Evolutionary conservation across 2,113 vertebrate genomes (phyloP), one percentile per base, ranked within the genome.

Genomic region (Maccullochella peelii): DNA sequence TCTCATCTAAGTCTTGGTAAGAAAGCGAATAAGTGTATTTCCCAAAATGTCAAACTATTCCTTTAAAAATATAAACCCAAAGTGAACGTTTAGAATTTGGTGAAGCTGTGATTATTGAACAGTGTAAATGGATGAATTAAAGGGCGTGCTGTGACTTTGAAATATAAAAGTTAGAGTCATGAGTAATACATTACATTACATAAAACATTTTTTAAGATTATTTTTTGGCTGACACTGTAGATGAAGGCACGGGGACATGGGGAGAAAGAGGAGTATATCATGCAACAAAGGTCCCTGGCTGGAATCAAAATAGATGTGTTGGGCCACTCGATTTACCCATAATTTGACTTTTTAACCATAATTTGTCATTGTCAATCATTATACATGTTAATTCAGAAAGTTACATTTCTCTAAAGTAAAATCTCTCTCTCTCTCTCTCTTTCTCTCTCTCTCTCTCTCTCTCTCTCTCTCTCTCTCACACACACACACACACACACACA

Each of bases 401-500:
- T n/a, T 68, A 36, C 25, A 52, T 68, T 79, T 73, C 30, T 71
- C 8, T 8, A 27, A 74, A 57, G n/a, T 73, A 6, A 66, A 33
- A 33, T 33, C 33, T 33, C 33, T 33, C 33, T 33, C 33, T 33
- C 33, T 33, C 33, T 33, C 33, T 49, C 38, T 40, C n/a, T 73
- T 25, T 27, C n/a, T 15, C 58, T 15, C 30, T 8, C 40, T 9
- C 54, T 1, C 27, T 40, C 40, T 40, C 40, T 40, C 40, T 40
- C 40, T 40, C 40, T 40, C 40, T 40, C 40, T 49, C 38, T 40
- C n/a, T 73, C 30, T 25, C 18, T 47, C 44, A 14, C 44, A 4
- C 49, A 68, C 61, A 79, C 52, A 55, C 62, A 40, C 65, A n/a
- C 50, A 66, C 47, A 72, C 50, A 78, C 30, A 72, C 21, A 54